A percentile compares a stretch with the other conserved stretches of the same genome.
These are phyloP conservation scores for Sitobion miscanthi DNA, from an alignment of 1,140 invertebrate genomes.

Conservation along the genomic window DNA sequence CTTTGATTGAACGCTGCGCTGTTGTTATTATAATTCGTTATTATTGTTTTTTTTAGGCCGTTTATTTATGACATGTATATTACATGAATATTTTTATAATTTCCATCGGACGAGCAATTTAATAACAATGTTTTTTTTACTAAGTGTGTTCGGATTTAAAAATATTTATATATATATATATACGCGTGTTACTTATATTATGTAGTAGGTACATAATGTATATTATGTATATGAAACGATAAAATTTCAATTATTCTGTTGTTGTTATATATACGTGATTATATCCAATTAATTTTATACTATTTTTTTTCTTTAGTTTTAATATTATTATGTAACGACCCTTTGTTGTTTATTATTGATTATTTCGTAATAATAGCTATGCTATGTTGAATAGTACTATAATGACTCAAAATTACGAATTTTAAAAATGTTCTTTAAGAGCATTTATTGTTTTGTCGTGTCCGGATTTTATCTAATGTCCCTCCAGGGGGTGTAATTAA, in stretches of 20 bases:
- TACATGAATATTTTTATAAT: not conserved
- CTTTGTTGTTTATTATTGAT: conserved; percentile 17
- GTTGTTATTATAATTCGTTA: not conserved
- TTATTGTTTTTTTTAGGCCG: not conserved
- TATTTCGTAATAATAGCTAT: not conserved
- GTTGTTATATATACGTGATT: conserved; percentile 3
- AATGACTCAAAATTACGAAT: not conserved
- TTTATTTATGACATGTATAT: not conserved
- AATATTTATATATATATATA: not conserved
- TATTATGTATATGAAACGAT: not conserved
- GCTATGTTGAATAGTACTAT: not conserved
- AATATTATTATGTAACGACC: not conserved
- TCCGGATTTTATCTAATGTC: not conserved
- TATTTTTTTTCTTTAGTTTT: not conserved
- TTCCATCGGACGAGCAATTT: not conserved
- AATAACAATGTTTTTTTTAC: not conserved
- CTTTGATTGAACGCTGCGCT: not conserved
- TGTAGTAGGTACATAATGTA: not conserved
- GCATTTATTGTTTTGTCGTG: not conserved
- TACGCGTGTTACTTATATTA: not conserved
- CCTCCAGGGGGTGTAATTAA: not conserved
- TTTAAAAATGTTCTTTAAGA: not conserved
- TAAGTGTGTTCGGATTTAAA: not conserved
- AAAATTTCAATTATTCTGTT: not conserved
- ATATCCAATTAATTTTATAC: not conserved